phyloP scores from a whole-genome alignment of 1,140 invertebrate genomes.

The Habropoda laboriosa region DNA sequence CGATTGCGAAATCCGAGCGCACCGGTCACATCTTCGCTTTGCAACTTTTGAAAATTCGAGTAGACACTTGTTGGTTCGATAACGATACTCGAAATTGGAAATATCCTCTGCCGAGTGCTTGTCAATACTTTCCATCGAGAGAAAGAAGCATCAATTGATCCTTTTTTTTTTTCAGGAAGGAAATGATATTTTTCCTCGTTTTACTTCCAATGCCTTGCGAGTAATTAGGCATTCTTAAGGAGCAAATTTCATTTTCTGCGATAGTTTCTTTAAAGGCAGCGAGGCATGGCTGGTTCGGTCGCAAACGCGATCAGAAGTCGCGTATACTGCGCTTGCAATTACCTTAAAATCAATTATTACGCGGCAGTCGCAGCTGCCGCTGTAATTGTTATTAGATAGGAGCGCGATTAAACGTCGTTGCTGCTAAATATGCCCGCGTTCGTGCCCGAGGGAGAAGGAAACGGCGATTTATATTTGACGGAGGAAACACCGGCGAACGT shows the following conservation, averaged over 20 bases:
- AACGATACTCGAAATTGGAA: no score
- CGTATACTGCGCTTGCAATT: conserved; percentile 25
- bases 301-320: neutral
- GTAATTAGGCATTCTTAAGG: neutral
- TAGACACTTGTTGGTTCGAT: no score
- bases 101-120: no score
- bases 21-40: neutral
- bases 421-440: conserved; percentile 11
- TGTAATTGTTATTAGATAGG: conserved; percentile 14
- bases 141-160: no score
- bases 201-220: no score
- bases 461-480: conserved; percentile 14
- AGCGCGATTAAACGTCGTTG: conserved; percentile 29
- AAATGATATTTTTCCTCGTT: no score
- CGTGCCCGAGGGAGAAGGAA: no score
- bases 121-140: no score
- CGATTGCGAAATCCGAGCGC: neutral
- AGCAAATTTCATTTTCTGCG: neutral
- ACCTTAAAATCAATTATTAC: conserved; percentile 61
- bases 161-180: no score
- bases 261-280: neutral
- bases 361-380: conserved; percentile 23
- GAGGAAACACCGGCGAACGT: neutral
- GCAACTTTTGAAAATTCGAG: neutral
- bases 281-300: conserved; percentile 3